phyloP scores from a whole-genome alignment of 2,797 vertebrate species.

The Neosalanx taihuensis region DNA sequence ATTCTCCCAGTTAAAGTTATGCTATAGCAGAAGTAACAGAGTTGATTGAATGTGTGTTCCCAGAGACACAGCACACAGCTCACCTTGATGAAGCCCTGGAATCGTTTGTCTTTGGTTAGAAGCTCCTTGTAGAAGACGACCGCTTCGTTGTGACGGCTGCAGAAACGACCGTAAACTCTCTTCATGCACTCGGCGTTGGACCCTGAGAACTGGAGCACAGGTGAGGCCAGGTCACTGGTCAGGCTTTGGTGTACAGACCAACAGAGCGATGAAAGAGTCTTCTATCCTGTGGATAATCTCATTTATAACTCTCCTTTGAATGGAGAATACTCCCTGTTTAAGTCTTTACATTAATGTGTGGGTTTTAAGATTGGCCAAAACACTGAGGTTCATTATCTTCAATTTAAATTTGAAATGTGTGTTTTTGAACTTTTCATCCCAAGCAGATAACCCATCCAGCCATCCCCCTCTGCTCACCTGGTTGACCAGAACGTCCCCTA shows the following conservation, averaged over 20 bases:
- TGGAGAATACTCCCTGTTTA: too few species aligned
- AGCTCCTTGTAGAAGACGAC: slow-evolving; percentile 94
- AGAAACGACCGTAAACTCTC: slow-evolving; percentile 90
- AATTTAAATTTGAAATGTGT: too few species aligned
- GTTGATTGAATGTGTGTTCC: not conserved
- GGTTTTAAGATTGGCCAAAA: too few species aligned
- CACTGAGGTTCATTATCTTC: too few species aligned
- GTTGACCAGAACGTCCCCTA: slow-evolving; percentile 88
- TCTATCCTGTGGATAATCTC: not conserved
- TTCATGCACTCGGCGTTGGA: slow-evolving; percentile 86
- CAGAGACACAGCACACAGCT: slow-evolving; percentile 7
- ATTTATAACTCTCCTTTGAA: not conserved
- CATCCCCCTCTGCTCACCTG: slow-evolving; percentile 75
- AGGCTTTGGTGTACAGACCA: not conserved
- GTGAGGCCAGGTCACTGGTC: slow-evolving; percentile 1
- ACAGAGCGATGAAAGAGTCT: not conserved
- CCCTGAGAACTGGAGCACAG: slow-evolving; percentile 84
- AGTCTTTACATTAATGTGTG: too few species aligned
- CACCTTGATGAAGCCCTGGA: slow-evolving; percentile 94
- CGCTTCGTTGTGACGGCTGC: slow-evolving; percentile 93
- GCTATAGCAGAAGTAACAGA: too few species aligned
- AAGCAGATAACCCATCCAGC: too few species aligned
- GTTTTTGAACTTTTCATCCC: too few species aligned
- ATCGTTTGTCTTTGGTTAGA: slow-evolving; percentile 89
- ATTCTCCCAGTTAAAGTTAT: not conserved